Evolutionary conservation across 2,888 invertebrate genomes (phyloP), one percentile per base, ranked within the genome.

Genomic region (Panopea generosa): DNA sequence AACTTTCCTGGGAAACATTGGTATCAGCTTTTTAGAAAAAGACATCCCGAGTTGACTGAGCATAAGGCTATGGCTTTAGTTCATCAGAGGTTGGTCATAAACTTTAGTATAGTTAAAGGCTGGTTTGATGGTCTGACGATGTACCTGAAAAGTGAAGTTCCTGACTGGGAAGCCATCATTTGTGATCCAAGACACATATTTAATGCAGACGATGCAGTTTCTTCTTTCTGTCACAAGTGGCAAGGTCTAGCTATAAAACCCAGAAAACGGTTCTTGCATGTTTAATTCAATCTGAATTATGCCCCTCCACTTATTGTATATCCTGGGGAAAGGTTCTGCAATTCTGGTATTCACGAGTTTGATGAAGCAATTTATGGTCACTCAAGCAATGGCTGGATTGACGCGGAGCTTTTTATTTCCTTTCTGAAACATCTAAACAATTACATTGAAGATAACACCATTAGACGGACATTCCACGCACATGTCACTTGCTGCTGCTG

Each of bases 191-290:
- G 72, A 2, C 33, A 61, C n/a, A 40, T 67, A 2, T 66, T 60
- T 20, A 72, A 66, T 40, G 72, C 61, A 1, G 70, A 70, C 26
- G 70, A 63, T 27, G 24, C 40, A 6, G 68, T 60, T 2, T 68
- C 61, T 29, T 61, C 68, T 1, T 20, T 68, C 1, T 62, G 40
- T 24, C 40, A 22, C 1, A 70, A 53, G 14, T 18, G n/a, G n/a
- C n/a, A n/a, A n/a, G n/a, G n/a, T n/a, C n/a, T n/a, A n/a, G n/a
- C n/a, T n/a, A n/a, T n/a, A 78, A 82, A 50, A 33, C 57, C 0
- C 82, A 78, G 43, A 66, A 75, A 16, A 82, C 77, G 11, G 70
- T 75, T 1, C 45, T 78, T 49, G 76, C 67, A n/a, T n/a, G n/a
- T n/a, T n/a, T n/a, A n/a, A n/a, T n/a, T n/a, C n/a, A n/a, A n/a